Percentiles rank a stretch among this genome's conserved stretches.
phyloP scores from a whole-genome alignment of 1,140 invertebrate genomes.

The Panagrolaimus sp. region DNA sequence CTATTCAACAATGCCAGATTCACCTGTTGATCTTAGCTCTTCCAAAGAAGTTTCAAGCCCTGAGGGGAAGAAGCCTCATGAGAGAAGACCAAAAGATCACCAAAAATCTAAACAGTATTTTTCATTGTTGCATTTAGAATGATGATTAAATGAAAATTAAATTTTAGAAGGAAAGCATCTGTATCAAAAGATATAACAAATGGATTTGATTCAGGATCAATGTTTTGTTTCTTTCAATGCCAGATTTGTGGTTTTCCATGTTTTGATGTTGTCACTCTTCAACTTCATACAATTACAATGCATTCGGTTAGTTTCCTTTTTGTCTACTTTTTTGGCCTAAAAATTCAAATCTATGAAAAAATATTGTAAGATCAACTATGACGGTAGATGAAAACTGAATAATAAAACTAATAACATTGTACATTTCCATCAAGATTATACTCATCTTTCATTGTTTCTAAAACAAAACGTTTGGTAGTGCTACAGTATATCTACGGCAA shows the following conservation, averaged over 20 bases:
- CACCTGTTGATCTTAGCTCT: background rate
- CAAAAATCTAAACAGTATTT: background rate
- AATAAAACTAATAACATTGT: too few relatives aligned
- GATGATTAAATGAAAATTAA: too few relatives aligned
- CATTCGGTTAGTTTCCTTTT: background rate
- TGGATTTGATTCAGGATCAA: background rate
- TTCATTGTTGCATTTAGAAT: background rate
- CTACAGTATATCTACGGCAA: too few relatives aligned
- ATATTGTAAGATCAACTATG: too few relatives aligned
- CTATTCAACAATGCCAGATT: background rate
- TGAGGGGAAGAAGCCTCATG: background rate
- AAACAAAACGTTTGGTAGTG: too few relatives aligned
- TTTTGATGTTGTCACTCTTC: background rate
- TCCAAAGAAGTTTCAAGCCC: background rate
- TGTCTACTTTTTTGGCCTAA: too few relatives aligned
- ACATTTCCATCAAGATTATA: too few relatives aligned
- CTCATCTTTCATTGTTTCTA: too few relatives aligned
- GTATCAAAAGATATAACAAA: too few relatives aligned
- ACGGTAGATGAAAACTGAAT: too few relatives aligned
- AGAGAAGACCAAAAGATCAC: background rate
- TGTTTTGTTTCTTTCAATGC: constrained; percentile 1
- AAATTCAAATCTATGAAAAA: too few relatives aligned
- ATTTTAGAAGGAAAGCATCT: too few relatives aligned
- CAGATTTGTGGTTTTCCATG: background rate
- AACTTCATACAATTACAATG: constrained; percentile 5